Conservation (phyloP, 1,140 invertebrate species). For the Heterodera schachtii region DNA sequence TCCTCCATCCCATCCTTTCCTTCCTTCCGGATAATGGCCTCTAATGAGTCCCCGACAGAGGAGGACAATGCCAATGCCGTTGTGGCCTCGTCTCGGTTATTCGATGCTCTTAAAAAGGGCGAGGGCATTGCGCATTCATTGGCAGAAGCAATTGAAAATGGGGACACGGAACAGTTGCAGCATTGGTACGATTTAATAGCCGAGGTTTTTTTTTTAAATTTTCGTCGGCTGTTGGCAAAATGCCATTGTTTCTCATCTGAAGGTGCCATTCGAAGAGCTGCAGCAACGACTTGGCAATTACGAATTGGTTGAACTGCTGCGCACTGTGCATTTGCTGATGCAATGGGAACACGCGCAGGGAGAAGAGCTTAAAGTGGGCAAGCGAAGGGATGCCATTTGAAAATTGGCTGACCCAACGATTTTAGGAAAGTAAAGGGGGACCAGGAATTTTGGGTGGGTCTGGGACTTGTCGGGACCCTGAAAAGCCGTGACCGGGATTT, state of each 20-base stretch:
- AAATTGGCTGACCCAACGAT: too few relatives aligned
- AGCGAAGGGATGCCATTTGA: too few relatives aligned
- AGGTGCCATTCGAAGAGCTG: constrained; percentile 44
- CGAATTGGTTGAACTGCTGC: constrained; percentile 41
- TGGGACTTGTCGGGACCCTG: too few relatives aligned
- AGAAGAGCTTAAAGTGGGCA: constrained; percentile 55
- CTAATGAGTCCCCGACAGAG: constrained; percentile 2
- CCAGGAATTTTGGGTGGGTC: too few relatives aligned
- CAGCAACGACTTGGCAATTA: constrained; percentile 30
- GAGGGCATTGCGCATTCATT: neutral
- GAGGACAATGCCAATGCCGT: neutral
- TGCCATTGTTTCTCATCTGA: constrained; percentile 37
- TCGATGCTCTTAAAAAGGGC: neutral
- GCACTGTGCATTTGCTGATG: constrained; percentile 57
- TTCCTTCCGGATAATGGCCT: neutral
- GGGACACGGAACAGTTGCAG: constrained; percentile 52
- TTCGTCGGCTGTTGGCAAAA: neutral
- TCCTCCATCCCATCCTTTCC: neutral
- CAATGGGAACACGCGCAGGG: constrained; percentile 61
- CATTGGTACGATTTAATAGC: constrained; percentile 53
- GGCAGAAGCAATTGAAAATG: constrained; percentile 33
- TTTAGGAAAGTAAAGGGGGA: too few relatives aligned
- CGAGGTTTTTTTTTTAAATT: constrained; percentile 40
- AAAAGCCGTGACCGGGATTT: too few relatives aligned
- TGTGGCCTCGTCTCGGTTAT: neutral